These are phyloP conservation scores for Oceanodroma leucorhoa DNA, from an alignment of 2,797 vertebrate species.

Conservation along the genomic window DNA sequence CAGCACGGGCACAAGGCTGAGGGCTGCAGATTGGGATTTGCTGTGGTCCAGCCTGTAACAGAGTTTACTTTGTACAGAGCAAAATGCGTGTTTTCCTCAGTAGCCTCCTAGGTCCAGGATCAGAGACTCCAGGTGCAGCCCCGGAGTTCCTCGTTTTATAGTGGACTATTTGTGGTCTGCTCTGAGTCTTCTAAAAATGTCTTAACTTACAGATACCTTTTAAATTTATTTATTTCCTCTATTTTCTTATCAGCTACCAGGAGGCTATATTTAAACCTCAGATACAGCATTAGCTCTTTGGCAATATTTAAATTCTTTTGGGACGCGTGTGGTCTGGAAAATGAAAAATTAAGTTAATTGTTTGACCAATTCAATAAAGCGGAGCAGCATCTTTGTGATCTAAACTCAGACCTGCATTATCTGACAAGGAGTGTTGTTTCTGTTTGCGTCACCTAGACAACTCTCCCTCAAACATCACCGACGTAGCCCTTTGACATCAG, in stretches of 20 bases:
- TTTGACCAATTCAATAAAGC: background rate
- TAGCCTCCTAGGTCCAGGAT: background rate
- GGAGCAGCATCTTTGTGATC: background rate
- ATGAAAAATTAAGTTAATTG: background rate
- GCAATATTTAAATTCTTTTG: background rate
- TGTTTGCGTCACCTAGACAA: background rate
- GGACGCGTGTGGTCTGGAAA: fast-evolving
- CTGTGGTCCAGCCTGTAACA: background rate
- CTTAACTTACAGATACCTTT: background rate
- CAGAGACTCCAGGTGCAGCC: background rate
- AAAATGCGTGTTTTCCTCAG: background rate
- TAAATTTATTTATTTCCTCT: background rate
- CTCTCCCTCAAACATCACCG: background rate
- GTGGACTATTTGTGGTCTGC: background rate
- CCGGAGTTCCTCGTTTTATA: background rate
- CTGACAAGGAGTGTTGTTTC: background rate
- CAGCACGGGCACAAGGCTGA: background rate
- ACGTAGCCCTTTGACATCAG: background rate
- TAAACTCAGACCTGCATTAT: background rate
- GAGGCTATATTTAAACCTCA: background rate
- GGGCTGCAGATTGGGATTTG: background rate
- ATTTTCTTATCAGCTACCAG: background rate
- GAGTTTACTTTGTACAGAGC: background rate
- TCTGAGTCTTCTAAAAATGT: background rate
- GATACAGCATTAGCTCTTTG: background rate